phyloP scores from a whole-genome alignment of 1,140 invertebrate species.

The Idris sp. region DNA sequence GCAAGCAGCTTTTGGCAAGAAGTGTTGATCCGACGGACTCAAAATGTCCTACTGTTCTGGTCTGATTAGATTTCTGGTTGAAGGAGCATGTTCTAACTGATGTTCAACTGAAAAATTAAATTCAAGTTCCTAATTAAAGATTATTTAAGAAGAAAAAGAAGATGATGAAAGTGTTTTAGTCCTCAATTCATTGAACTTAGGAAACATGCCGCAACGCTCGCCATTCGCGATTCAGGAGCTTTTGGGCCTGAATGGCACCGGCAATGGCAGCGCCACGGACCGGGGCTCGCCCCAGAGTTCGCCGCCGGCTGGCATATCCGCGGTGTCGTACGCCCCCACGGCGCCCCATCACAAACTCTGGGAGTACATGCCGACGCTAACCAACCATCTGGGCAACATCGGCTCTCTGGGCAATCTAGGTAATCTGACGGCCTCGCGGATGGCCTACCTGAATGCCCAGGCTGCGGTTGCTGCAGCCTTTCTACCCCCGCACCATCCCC shows the following conservation, averaged over 20 bases:
- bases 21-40: too few species aligned
- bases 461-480: conserved; percentile 92
- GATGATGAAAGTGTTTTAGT: too few species aligned
- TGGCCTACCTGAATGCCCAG: conserved; percentile 92
- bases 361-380: conserved; percentile 77
- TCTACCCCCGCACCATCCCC: conserved; percentile 83
- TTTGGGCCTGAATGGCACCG: conserved; percentile 83
- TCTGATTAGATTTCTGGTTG: too few species aligned
- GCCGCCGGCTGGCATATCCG: conserved; percentile 78
- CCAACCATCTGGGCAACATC: conserved; percentile 74
- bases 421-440: conserved; percentile 83
- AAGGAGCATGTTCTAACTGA: too few species aligned
- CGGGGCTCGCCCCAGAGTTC: conserved; percentile 76
- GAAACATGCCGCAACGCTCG: conserved; percentile 88
- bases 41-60: too few species aligned
- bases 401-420: conserved; percentile 72
- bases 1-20: too few species aligned
- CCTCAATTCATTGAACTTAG: too few species aligned
- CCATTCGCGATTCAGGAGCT: conserved; percentile 95
- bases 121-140: too few species aligned
- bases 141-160: too few species aligned
- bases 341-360: conserved; percentile 77
- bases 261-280: conserved; percentile 73
- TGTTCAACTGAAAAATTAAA: too few species aligned
- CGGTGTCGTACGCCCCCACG: conserved; percentile 76